Base-by-base conservation (phyloP, 2,797 vertebrate genomes). In the Myotis pilosus region DNA sequence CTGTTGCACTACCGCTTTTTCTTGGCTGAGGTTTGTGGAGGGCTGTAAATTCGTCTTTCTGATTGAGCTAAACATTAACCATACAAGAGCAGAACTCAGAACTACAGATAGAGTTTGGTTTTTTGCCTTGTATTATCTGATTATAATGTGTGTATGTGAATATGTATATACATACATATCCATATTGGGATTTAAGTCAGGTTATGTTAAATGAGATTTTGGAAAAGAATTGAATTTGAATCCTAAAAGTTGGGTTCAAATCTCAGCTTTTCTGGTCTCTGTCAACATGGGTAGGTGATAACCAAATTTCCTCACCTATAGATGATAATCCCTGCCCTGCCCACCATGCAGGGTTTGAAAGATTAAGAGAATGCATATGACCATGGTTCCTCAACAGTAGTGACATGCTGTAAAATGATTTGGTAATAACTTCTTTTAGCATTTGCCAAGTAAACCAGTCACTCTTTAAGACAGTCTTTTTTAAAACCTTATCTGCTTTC, bases 171-270 rank as follows among this genome's bases (percentile, higher is more conserved):
- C 23, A 91, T 49, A 80, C n/a, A 79, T 25, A 78, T 47, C 81
- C 17, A 49, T 49, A 4, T n/a, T 76, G 53, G 82, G 38, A 68
- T 88, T 92, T 83, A 74, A 11, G 12, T 51, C 41, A 79, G 36
- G 66, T 80, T 92, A 44, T 25, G 71, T 78, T 72, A 82, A 87
- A 51, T 93, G 30, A 94, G 10, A 41, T 60, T 96, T 85, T 86
- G 49, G 81, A 89, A 36, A 87, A 88, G 17, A 86, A 78, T 10
- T 76, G 44, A 86, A 84, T 75, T 83, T 89, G 30, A 92, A 87
- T 71, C 25, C 83, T 88, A 89, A 94, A 95, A 84, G 49, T n/a
- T 87, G 8, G 8, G 71, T 91, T 92, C 60, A 38, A 86, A 88
- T 69, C 30, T 49, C 25, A 72, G 55, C 10, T 83, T 60, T 95